phyloP scores from a whole-genome alignment of 2,888 invertebrate species.

The Sminthurinus aureus region DNA sequence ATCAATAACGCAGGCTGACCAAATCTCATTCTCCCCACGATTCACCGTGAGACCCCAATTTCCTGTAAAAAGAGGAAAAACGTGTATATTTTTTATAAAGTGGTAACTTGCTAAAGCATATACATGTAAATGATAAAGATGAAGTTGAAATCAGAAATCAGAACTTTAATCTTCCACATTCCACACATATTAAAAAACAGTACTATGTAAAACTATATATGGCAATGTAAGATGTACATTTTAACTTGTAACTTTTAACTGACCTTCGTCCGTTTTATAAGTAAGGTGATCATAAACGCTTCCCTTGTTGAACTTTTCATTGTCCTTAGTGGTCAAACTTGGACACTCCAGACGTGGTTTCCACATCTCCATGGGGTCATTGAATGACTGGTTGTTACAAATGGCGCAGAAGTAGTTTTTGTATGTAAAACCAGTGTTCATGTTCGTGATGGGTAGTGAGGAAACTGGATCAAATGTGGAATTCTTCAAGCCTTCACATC shows the following conservation, averaged over 20 bases:
- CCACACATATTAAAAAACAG: too few relatives aligned
- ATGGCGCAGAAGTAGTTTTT: constrained; percentile 57
- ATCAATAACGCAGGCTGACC: constrained; percentile 63
- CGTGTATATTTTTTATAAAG: too few relatives aligned
- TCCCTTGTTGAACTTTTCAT: constrained; percentile 51
- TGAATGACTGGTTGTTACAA: constrained; percentile 61
- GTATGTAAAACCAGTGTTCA: constrained; percentile 62
- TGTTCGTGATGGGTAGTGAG: constrained; percentile 62
- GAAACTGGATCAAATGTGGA: constrained; percentile 61
- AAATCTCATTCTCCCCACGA: constrained; percentile 56
- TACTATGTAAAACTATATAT: too few relatives aligned
- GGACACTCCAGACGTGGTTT: constrained; percentile 63
- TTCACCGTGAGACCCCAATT: constrained; percentile 62
- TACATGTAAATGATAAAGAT: too few relatives aligned
- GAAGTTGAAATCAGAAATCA: too few relatives aligned
- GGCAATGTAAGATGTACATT: too few relatives aligned
- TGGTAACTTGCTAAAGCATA: too few relatives aligned
- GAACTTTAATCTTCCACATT: too few relatives aligned
- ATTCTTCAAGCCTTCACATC: constrained; percentile 54
- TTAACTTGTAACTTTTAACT: too few relatives aligned
- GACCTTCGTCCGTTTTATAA: constrained; percentile 55
- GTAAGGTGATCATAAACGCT: constrained; percentile 57
- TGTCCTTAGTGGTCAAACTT: constrained; percentile 56
- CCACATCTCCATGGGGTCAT: constrained; percentile 62
- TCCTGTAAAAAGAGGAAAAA: too few relatives aligned